Evolutionary conservation across 2,888 invertebrate species (phyloP), one percentile per base, ranked within the genome.

Genomic region (Hirudinaria manillensis): DNA sequence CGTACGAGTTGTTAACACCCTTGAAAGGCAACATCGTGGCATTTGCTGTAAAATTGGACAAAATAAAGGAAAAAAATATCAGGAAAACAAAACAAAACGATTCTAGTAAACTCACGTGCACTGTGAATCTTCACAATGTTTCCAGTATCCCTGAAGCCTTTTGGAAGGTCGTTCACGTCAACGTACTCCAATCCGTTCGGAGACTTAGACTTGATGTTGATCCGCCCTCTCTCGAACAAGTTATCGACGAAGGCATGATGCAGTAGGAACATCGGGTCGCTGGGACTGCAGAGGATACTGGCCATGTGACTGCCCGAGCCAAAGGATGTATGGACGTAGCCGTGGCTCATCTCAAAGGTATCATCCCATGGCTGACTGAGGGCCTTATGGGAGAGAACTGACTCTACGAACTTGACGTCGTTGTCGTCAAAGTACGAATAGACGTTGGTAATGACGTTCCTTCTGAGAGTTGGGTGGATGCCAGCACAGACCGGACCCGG

Each of bases 251-350:
- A 84, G 24, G 80, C 78, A 77, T 84, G 84, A 71, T 82, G 82
- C 55, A 84, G 72, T 77, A 81, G 84, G 79, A 85, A 85, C 38
- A 83, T 78, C 0, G 84, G 84, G 77, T 85, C 85, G 73, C 81
- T 83, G 3, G 84, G 84, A 0, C 84, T 81, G 0, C 82, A 81
- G 6, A 80, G 77, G 0, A 82, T 81, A 34, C 81, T 81, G 34
- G 79, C 70, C 83, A 84, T 84, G 74, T 82, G 81, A 24, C 75
- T 70, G 3, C 55, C 55, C 2, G 27, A 16, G 10, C 84, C 84
- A 32, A 84, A 80, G 77, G 79, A 83, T 51, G 81, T 79, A 77
- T 84, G 83, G 0, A 81, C 81, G 51, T 81, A 77, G 21, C 80
- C 80, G 70, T 81, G 81, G 55, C 78, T 76, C n/a, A 79, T 76